Evolutionary conservation across 2,888 invertebrate species (phyloP).

Genomic region (Gasteruption jaculator): DNA sequence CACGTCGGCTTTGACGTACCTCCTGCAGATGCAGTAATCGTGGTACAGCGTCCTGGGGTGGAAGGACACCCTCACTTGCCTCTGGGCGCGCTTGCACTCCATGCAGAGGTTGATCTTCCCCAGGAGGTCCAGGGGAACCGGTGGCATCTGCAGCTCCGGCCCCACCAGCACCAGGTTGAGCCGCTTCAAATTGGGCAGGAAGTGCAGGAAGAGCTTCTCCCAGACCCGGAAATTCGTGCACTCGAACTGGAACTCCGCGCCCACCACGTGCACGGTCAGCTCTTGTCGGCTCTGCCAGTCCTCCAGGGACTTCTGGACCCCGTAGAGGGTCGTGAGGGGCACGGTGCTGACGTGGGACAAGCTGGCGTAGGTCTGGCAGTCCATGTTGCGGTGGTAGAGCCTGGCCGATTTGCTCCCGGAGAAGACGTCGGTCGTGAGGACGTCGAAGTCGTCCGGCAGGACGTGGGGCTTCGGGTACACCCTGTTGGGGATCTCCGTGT

Average conservation of each 20-base stretch:
- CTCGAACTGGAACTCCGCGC: conserved; percentile 71
- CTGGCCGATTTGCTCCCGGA: conserved; percentile 53
- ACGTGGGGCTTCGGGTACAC: conserved; percentile 38
- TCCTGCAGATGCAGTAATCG: conserved; percentile 30
- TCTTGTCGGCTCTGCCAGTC: conserved; percentile 27
- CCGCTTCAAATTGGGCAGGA: conserved; percentile 56
- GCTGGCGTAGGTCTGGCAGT: conserved; percentile 60
- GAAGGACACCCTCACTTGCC: conserved; percentile 34
- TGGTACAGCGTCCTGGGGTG: conserved; percentile 46
- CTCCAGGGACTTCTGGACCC: conserved; percentile 52
- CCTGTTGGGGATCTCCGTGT: conserved; percentile 58
- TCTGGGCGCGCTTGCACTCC: conserved; percentile 28
- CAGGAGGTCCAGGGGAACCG: conserved; percentile 58
- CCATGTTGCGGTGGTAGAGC: conserved; percentile 49
- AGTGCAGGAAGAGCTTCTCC: conserved; percentile 68
- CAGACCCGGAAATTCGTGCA: conserved; percentile 65
- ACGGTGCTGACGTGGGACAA: conserved; percentile 64
- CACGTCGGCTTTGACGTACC: conserved; percentile 37
- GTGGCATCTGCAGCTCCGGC: conserved; percentile 60
- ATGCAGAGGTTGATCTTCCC: conserved; percentile 50
- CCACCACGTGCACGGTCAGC: conserved; percentile 56
- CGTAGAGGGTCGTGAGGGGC: conserved; percentile 62
- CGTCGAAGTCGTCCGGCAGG: conserved; percentile 54
- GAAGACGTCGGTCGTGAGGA: conserved; percentile 53
- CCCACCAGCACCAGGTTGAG: conserved; percentile 63